Percentiles rank a stretch among this genome's conserved stretches.
phyloP scores from a whole-genome alignment of 2,113 vertebrate genomes.

The Camelus bactrianus region DNA sequence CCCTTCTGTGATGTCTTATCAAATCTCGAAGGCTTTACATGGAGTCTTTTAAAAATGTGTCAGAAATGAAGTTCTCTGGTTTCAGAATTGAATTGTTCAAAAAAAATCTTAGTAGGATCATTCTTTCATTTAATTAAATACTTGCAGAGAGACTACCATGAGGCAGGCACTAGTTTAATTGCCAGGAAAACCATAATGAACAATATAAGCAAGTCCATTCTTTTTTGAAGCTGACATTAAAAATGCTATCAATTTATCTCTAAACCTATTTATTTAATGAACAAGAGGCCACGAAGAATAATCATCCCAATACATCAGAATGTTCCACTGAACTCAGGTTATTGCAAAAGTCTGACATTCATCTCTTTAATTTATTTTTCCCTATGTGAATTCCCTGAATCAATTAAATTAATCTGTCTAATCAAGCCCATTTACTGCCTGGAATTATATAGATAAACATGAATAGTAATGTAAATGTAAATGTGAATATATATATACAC shows the following conservation, averaged over 20 bases:
- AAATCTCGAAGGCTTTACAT: not conserved
- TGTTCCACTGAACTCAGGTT: not conserved
- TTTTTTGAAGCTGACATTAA: not conserved
- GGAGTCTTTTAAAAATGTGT: not conserved
- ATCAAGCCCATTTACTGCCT: not conserved
- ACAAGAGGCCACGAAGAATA: not conserved
- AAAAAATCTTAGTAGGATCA: not conserved
- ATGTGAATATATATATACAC: not conserved
- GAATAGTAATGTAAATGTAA: not conserved
- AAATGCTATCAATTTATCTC: not conserved
- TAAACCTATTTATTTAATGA: not conserved
- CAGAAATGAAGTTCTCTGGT: not conserved
- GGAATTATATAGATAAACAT: not conserved
- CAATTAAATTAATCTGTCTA: not conserved
- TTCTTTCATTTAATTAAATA: conserved; percentile 6
- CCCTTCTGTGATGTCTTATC: not conserved
- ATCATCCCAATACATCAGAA: not conserved
- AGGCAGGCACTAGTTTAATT: not conserved
- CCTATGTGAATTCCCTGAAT: not conserved
- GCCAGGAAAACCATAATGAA: not conserved
- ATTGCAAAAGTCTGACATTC: not conserved
- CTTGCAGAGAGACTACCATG: not conserved
- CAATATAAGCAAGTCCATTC: not conserved
- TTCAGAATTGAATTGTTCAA: conserved; percentile 30
- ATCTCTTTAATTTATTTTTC: not conserved